Evolutionary conservation across 2,888 invertebrate genomes (phyloP), one percentile per base, ranked within the genome.

Genomic region (Tholera decimalis): DNA sequence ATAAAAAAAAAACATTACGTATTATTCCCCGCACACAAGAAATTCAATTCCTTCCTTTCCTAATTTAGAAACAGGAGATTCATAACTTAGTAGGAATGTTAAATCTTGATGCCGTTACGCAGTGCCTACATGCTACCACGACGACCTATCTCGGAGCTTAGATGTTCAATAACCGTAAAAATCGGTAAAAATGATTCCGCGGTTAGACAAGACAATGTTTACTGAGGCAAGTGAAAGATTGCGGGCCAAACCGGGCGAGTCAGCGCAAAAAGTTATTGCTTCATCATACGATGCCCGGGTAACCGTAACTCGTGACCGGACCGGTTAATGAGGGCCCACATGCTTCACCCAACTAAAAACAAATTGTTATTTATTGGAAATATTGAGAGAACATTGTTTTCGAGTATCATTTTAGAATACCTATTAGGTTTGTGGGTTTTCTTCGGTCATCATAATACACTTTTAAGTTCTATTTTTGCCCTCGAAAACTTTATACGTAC

Each of bases 261-360:
- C 86, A 84, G 84, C 85, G 83, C 59, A 83, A 83, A 86, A 78
- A 73, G 58, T 81, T 77, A 85, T 80, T 75, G 77, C 77, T 77
- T 72, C 63, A 70, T 72, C 72, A 81, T 81, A 71, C 64, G 57
- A 56, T 53, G 64, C 64, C 44, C 58, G 33, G 60, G 13, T 57
- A 60, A 63, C 65, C 73, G 64, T 68, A 44, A 64, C 73, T 73
- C 61, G 66, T 70, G 60, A 60, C 55, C 74, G 65, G 44, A 44
- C 54, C 33, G 59, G 41, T 50, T 77, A 57, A 72, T 65, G 18
- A 59, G 28, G 49, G 37, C 1, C 43, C 44, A 1, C 30, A 22
- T 18, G 18, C 24, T 26, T 33, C 20, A 54, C 22, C 66, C 15
- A 30, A 22, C 30, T 26, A 22, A 54, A n/a, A 68, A 22, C 46